A percentile compares a stretch with the other conserved stretches of the same genome.
Evolutionary conservation across 2,888 invertebrate genomes (phyloP).

Genomic region (Trypoxylon attenuatum): DNA sequence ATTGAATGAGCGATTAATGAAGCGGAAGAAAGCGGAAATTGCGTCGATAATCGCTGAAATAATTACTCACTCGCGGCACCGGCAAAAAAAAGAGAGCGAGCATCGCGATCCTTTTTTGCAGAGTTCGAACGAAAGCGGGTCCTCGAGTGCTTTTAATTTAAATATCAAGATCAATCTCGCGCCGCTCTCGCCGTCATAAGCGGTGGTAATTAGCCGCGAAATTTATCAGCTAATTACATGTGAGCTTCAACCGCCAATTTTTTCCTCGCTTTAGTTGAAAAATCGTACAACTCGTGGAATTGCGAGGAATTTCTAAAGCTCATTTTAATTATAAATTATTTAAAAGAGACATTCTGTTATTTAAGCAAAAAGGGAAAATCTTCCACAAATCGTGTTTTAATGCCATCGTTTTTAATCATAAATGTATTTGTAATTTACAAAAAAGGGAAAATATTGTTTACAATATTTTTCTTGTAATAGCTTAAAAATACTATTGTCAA

Average conservation of each 20-base stretch:
- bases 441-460: no score
- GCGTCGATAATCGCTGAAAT: not conserved
- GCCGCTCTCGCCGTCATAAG: slow-evolving; percentile 47
- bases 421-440: no score
- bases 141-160: slow-evolving; percentile 57
- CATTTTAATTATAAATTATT: no score
- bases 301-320: no score
- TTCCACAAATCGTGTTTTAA: no score
- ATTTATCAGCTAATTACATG: slow-evolving; percentile 67
- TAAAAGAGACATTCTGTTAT: no score
- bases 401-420: no score
- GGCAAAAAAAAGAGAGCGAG: not conserved
- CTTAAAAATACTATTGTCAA: no score
- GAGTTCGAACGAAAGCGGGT: slow-evolving; percentile 23
- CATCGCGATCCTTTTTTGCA: not conserved
- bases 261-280: slow-evolving; percentile 36
- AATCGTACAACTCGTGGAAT: no score
- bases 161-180: slow-evolving; percentile 52
- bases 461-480: no score
- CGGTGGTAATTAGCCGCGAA: slow-evolving; percentile 56
- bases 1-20: slow-evolving; percentile 1
- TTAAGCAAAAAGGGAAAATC: no score
- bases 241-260: slow-evolving; percentile 53
- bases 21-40: slow-evolving; percentile 2
- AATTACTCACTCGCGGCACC: not conserved